Conservation (phyloP, 2,113 vertebrate species). For the Chloropsis hardwickii region DNA sequence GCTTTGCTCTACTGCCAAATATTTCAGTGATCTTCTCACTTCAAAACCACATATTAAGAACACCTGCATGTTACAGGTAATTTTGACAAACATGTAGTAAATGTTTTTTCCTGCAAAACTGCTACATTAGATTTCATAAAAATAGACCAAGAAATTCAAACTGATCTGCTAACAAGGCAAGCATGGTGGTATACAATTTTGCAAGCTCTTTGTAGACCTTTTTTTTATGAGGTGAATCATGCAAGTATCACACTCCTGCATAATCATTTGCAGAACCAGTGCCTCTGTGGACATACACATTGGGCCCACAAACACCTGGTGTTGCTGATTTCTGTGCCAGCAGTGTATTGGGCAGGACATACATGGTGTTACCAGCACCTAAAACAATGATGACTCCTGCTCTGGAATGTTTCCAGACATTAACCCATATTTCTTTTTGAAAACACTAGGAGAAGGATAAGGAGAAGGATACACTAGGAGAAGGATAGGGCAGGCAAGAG, state of each 20-base stretch:
- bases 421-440: background rate
- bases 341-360: background rate
- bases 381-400: background rate
- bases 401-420: background rate
- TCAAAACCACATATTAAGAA: background rate
- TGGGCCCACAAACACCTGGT: background rate
- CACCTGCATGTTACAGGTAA: background rate
- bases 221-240: background rate
- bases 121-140: background rate
- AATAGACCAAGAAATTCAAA: background rate
- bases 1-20: background rate
- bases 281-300: fast-evolving
- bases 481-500: background rate
- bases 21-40: background rate
- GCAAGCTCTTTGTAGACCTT: background rate
- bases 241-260: background rate
- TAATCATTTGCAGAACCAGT: background rate
- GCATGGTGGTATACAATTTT: background rate
- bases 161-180: background rate
- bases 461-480: background rate
- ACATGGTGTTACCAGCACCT: background rate
- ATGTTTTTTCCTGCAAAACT: background rate
- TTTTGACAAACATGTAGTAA: background rate
- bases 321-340: background rate
- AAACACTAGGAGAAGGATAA: background rate